Conservation (phyloP, 2,113 vertebrate species). For the Plestiodon gilberti region DNA sequence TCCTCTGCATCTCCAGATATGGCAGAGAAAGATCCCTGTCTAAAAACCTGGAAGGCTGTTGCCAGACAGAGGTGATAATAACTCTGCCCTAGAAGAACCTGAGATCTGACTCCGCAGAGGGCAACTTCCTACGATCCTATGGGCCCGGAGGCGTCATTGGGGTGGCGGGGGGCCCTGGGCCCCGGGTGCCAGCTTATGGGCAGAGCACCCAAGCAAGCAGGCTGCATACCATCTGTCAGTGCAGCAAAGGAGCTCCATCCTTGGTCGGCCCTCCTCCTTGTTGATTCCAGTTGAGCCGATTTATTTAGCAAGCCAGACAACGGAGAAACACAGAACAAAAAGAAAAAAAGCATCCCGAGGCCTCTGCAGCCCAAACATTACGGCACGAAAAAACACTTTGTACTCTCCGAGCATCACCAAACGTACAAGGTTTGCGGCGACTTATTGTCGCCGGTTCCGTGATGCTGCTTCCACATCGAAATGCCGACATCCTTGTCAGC, state of each 20-base stretch:
- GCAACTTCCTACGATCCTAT: no score
- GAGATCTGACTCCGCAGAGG: no score
- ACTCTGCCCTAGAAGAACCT: no score
- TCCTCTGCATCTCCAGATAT: no score
- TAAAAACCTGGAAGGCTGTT: no score
- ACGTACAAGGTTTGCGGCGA: neutral
- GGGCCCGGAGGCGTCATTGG: no score
- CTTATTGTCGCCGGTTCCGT: neutral
- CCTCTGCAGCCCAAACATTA: neutral
- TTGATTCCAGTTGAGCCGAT: neutral
- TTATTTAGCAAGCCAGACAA: constrained; percentile 4
- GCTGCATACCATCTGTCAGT: neutral
- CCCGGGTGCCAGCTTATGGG: no score
- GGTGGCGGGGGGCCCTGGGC: no score
- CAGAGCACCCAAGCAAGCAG: neutral
- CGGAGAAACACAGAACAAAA: neutral
- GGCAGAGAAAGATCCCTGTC: no score
- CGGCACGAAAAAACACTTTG: neutral
- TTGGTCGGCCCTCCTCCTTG: no score
- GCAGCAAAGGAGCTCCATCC: neutral
- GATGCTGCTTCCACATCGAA: neutral
- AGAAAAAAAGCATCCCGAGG: neutral
- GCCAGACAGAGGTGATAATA: no score
- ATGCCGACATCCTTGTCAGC: fast-evolving
- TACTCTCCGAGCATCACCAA: neutral